Base-by-base conservation (phyloP, 2,113 vertebrate genomes). In the Salvelinus namaycush region DNA sequence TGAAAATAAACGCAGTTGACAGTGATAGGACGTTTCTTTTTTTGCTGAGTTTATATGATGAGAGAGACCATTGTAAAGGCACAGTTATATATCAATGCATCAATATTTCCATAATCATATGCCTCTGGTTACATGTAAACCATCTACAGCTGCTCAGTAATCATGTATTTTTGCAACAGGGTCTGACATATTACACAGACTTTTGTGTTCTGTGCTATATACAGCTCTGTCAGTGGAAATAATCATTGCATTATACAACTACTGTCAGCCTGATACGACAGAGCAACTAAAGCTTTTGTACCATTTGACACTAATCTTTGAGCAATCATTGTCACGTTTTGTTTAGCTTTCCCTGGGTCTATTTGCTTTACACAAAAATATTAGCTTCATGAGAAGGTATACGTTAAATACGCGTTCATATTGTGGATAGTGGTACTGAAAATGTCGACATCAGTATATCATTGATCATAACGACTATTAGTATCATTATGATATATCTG, bases 401-500 rank as follows among this genome's bases (percentile, higher is more conserved):
- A 79, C 26, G 70, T 71, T 83, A 74, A 44, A 44, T 11, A 44
- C 39, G 9, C 88, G 85, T 87, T 89, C 78, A 79, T 87, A 83
- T 83, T 86, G 84, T 87, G 86, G 82, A 85, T 87, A 85, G 76
- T 87, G 83, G 90, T 81, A 75, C 79, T 77, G 79, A 93, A 88
- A 84, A 87, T 88, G 88, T 90, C 86, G 80, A 80, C 78, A 74
- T 86, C 84, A 85, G 84, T 89, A 44, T 39, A 88, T 89, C 86
- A 88, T 82, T 67, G 70, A 87, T 83, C 71, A 74, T 75, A 87
- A 77, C 2, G 9, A 44, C 74, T 87, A 89, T 85, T 84, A 91
- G 75, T 83, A 83, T 86, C 86, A 84, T 87, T 78, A 84, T 91
- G 89, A 85, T 88, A 77, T 77, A 91, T 89, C 75, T 84, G 88